Base-by-base conservation (phyloP, 2,797 vertebrate genomes). In the Mus spretus region DNA sequence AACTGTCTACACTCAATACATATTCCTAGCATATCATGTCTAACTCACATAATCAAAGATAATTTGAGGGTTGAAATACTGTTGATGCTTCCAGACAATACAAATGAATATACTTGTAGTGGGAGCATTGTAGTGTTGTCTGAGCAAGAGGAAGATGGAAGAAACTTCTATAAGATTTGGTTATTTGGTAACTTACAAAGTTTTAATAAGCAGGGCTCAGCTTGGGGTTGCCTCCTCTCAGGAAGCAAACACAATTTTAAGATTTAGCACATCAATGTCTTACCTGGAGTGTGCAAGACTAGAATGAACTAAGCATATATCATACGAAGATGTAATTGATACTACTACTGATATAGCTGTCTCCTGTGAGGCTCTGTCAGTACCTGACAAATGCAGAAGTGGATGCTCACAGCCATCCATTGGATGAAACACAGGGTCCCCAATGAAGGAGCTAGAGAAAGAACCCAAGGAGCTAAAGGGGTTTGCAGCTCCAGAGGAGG, bases 1-100 rank as follows among this genome's bases (percentile, higher is more conserved):
- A 24, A 26, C 26, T 10, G 0, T 37, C 0, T 1, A 8, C 22
- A 3, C 9, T 22, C 7, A 14, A 3, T 3, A n/a, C 14, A 14
- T 9, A n/a, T 5, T 31, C 24, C 53, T 37, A 28, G 9, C 0
- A 24, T 13, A 34, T 14, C 28, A 2, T 11, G 57, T 34, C 11
- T 63, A 11, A 31, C 53, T n/a, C 61, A 19, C 14, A 34, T 8
- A 28, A n/a, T 31, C 53, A 19, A 37, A 31, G 6, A 17, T 34
- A n/a, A 19, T 14, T 19, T 86, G 20, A 0, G 37, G 57, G 17
- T 9, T 65, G 7, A 1, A 55, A 2, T 20, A 0, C 40, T 31
- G 3, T 12, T 53, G 3, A n/a, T 2, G 6, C n/a, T 50, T 70
- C 15, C 14, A 44, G 6, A n/a, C 34, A 8, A 22, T 1, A 44